Percentiles rank a stretch among this genome's conserved stretches.
Evolutionary conservation across 2,797 vertebrate species (phyloP).

Genomic region (Serranus cabrilla): DNA sequence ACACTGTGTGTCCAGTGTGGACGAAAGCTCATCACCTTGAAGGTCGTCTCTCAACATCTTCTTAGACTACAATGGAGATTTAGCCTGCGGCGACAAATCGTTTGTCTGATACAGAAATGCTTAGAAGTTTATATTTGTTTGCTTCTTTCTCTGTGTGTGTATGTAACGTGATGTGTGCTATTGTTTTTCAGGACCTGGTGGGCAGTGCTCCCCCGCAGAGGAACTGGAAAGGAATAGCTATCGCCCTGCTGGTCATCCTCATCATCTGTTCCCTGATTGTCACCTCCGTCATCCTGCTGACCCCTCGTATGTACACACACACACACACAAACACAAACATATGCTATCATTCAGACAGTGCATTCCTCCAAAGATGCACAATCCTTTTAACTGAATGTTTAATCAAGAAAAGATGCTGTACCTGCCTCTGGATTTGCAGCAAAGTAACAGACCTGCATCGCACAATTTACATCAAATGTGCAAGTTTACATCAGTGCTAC

Average conservation of each 20-base stretch:
- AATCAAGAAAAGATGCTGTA: background rate
- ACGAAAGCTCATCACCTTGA: constrained; percentile 27
- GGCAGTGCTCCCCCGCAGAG: constrained; percentile 95
- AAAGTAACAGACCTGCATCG: background rate
- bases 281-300: constrained; percentile 97
- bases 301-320: constrained; percentile 88
- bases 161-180: constrained; percentile 27
- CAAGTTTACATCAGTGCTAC: background rate
- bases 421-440: background rate
- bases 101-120: background rate
- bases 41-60: background rate
- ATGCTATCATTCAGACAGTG: background rate
- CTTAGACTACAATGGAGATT: background rate
- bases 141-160: background rate
- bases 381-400: constrained; percentile 3
- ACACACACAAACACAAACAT: constrained; percentile 4
- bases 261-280: constrained; percentile 98
- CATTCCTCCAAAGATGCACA: background rate
- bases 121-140: background rate
- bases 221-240: constrained; percentile 99
- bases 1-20: constrained; percentile 3
- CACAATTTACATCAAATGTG: background rate
- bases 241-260: constrained; percentile 97
- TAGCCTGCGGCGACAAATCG: background rate
- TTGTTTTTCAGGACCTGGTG: constrained; percentile 92